Base-by-base conservation (phyloP, 2,113 vertebrate species). In the Leptocoma aspasia region DNA sequence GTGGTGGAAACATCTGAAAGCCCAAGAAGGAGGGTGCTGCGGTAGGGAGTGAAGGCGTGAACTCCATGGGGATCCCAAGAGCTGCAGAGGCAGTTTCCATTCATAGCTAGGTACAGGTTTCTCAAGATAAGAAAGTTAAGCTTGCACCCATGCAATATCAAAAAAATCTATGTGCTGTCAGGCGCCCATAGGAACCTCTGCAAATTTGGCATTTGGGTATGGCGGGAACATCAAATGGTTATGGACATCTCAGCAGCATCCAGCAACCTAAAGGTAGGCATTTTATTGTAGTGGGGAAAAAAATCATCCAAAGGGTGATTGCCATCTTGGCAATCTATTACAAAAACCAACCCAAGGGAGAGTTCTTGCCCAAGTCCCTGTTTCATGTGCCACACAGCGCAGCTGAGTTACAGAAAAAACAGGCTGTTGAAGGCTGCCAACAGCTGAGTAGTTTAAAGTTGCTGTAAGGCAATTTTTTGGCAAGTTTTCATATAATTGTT, bases 331-430 rank as follows among this genome's bases (percentile, higher is more conserved):
- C 64, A 81, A 72, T 61, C 71, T 61, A 47, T 52, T 61, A 52
- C 39, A 76, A 61, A 90, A 77, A n/a, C 53, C 68, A 77, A 15
- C 44, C 76, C 50, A 47, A 42, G 57, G 82, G 57, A 57, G 33
- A 86, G n/a, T 28, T 57, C 86, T 49, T 80, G 71, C 80, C 91
- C 73, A 65, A 44, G 39, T 69, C 82, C 77, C 84, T 82, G 73
- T 54, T 82, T 82, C 61, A 23, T 50, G 63, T 61, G 22, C 83
- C 63, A 47, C 39, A 35, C 31, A 77, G 63, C 27, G 71, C 89
- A 86, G 81, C 59, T 76, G 91, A 89, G 71, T 30, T 26, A 76
- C 73, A 95, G 49, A 92, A 92, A 83, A 50, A 90, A 83, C 53
- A 69, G n/a, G 61, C 41, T 42, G 79, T 91, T 68, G 49, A 86